Conservation (phyloP, 2,113 vertebrate species). For the Hippopotamus amphibius region DNA sequence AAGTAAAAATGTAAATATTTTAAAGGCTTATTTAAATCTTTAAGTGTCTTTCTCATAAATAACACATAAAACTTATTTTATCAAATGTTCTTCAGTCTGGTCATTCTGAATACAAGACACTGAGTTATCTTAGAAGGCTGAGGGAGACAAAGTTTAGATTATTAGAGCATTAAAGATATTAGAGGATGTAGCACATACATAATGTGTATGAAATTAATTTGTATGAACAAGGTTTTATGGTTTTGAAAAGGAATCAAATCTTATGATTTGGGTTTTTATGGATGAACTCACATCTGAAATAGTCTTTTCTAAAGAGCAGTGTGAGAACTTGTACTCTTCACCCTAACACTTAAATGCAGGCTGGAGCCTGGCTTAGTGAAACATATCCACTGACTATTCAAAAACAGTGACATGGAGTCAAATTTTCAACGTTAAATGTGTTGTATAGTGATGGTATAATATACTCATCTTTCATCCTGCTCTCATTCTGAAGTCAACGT, state of each 20-base stretch:
- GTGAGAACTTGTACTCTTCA: conserved; percentile 32
- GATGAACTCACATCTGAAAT: conserved; percentile 6
- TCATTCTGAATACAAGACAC: conserved; percentile 66
- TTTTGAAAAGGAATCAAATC: conserved; percentile 26
- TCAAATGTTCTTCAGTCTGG: conserved; percentile 77
- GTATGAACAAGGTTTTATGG: not conserved
- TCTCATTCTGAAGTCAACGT: not conserved
- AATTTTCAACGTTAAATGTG: not conserved
- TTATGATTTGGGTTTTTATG: conserved; percentile 32
- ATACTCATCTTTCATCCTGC: not conserved
- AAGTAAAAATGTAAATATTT: conserved; percentile 87
- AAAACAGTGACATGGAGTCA: not conserved
- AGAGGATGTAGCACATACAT: not conserved
- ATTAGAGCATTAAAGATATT: conserved; percentile 1
- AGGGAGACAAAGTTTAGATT: not conserved
- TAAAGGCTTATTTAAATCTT: conserved; percentile 86
- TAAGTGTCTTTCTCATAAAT: conserved; percentile 86
- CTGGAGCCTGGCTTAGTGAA: not conserved
- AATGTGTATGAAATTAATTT: conserved; percentile 36
- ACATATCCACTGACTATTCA: not conserved
- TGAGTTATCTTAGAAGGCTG: not conserved
- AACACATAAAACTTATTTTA: conserved; percentile 85
- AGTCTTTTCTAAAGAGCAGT: not conserved
- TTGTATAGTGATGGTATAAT: not conserved
- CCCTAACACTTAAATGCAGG: not conserved